phyloP scores from a whole-genome alignment of 2,888 invertebrate genomes.

The Acleris cristana region DNA sequence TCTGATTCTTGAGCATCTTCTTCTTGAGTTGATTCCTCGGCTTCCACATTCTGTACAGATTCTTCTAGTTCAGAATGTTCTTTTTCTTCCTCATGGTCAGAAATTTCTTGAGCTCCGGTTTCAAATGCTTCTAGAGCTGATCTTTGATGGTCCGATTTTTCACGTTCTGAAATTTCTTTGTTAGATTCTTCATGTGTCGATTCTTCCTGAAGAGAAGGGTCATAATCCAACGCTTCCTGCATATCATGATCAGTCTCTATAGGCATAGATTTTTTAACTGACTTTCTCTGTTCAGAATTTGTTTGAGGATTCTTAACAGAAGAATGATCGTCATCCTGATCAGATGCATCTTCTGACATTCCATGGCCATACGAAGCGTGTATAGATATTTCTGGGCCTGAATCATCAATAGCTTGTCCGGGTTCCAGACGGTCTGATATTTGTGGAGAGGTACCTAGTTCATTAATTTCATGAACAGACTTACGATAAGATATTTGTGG shows the following conservation, averaged over 20 bases:
- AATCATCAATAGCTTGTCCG: conserved; percentile 8
- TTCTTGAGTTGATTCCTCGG: conserved; percentile 16
- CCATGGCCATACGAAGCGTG: conserved; percentile 28
- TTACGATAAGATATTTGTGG: conserved; percentile 18
- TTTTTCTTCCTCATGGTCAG: conserved; percentile 6
- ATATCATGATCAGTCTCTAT: conserved; percentile 21
- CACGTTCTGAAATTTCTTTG: background rate
- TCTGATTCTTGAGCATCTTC: conserved; percentile 20
- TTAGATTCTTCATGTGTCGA: background rate
- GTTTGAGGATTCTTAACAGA: too few relatives aligned
- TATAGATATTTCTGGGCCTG: conserved; percentile 26
- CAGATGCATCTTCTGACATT: conserved; percentile 22
- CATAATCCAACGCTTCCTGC: conserved; percentile 25
- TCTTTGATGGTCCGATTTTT: background rate
- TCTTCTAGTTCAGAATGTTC: conserved; percentile 37
- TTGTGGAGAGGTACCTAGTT: conserved; percentile 4
- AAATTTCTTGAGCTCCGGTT: background rate
- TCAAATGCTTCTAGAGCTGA: background rate
- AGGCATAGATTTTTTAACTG: background rate
- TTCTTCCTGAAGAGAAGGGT: conserved; percentile 20
- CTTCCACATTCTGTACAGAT: conserved; percentile 14
- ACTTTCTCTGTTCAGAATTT: too few relatives aligned
- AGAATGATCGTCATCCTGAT: background rate
- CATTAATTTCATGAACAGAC: conserved; percentile 6
- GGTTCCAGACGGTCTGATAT: conserved; percentile 13